Percentiles rank a stretch among this genome's conserved stretches.
Conservation (phyloP, 2,797 vertebrate genomes). For the Pogoniulus pusillus region DNA sequence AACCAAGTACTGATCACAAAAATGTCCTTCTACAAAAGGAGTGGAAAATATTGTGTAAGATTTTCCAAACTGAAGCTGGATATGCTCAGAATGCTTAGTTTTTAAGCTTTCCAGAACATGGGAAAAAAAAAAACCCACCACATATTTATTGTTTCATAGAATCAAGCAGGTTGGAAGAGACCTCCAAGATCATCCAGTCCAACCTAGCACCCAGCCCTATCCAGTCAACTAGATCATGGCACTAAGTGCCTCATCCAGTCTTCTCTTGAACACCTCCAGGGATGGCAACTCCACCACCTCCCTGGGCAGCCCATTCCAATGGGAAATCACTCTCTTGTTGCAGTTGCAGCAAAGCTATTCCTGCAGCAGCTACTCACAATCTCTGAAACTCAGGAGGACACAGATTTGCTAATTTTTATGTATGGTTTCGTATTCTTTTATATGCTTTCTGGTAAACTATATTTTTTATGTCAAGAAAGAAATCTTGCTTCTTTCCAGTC, state of each 20-base stretch:
- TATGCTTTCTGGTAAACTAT: background rate
- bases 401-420: background rate
- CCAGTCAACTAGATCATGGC: no score
- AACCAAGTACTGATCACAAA: background rate
- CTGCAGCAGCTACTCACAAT: no score
- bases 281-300: no score
- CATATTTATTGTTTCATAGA: background rate
- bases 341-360: no score
- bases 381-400: background rate
- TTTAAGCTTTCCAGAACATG: background rate
- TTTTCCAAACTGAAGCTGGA: constrained; percentile 14
- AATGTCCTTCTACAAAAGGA: constrained; percentile 6
- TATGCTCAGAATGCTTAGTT: background rate
- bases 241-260: no score
- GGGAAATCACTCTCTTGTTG: no score
- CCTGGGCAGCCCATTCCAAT: no score
- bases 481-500: background rate
- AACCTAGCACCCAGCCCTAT: no score
- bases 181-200: no score
- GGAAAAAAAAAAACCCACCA: background rate
- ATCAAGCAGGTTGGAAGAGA: no score
- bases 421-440: background rate
- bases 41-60: constrained; percentile 18
- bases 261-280: no score
- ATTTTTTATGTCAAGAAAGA: background rate